phyloP scores from a whole-genome alignment of 2,888 invertebrate species.

The Argyresthia albistria region DNA sequence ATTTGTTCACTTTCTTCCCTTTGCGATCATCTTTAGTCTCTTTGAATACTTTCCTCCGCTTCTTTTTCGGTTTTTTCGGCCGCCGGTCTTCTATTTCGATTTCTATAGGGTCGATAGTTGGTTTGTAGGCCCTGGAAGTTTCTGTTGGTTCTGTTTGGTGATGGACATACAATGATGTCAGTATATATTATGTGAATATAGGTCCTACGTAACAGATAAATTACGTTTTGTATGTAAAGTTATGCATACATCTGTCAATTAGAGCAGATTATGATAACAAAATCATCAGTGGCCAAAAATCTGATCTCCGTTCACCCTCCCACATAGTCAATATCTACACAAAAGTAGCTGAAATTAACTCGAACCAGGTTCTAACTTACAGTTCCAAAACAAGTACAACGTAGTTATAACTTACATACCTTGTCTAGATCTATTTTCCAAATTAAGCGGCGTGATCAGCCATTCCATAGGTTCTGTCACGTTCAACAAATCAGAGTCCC shows the following conservation, averaged over 20 bases:
- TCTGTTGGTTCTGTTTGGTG: background rate
- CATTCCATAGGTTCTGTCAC: slow-evolving; percentile 34
- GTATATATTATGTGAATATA: too few species aligned
- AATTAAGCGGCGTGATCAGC: slow-evolving; percentile 34
- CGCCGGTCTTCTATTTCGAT: slow-evolving; percentile 5
- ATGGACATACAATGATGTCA: too few species aligned
- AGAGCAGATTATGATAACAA: too few species aligned
- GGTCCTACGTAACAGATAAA: too few species aligned
- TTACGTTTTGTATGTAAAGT: too few species aligned
- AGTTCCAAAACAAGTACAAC: too few species aligned
- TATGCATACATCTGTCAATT: too few species aligned
- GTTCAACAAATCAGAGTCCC: slow-evolving; percentile 26
- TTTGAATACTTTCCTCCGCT: slow-evolving; percentile 5
- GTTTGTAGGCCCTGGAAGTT: slow-evolving; percentile 7
- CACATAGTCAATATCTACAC: too few species aligned
- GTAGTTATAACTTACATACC: slow-evolving; percentile 30
- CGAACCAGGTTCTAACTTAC: too few species aligned
- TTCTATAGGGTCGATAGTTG: slow-evolving; percentile 11
- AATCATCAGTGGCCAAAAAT: too few species aligned
- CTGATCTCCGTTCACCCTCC: too few species aligned
- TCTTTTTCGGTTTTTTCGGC: slow-evolving; percentile 3
- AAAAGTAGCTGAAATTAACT: too few species aligned
- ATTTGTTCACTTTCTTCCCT: slow-evolving; percentile 37
- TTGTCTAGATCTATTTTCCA: slow-evolving; percentile 33
- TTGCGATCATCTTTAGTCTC: slow-evolving; percentile 10